Conservation (phyloP, 2,888 invertebrate species). For the Bugula neritina region DNA sequence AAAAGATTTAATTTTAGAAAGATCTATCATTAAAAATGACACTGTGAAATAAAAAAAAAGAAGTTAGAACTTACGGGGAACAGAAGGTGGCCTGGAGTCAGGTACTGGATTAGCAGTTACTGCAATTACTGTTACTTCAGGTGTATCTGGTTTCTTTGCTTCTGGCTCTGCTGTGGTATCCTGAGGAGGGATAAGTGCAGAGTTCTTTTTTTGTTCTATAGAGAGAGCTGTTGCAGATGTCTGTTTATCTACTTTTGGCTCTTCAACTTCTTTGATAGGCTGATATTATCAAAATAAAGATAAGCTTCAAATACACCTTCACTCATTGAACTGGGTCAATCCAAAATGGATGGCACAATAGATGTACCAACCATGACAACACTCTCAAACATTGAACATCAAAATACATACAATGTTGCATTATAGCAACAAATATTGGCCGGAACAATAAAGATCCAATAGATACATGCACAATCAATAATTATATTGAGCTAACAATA, state of each 20-base stretch:
- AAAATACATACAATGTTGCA: not conserved
- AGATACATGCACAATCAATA: not conserved
- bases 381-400: not conserved
- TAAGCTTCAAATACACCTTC: not conserved
- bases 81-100: constrained; percentile 8
- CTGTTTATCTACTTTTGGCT: not conserved
- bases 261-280: not conserved
- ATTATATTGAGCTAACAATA: not conserved
- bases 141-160: not conserved
- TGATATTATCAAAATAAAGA: not conserved
- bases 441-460: constrained; percentile 7
- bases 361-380: constrained; percentile 19
- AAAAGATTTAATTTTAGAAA: too few relatives aligned
- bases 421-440: not conserved
- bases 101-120: not conserved
- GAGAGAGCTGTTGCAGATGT: not conserved
- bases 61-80: constrained; percentile 8
- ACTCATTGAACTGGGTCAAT: not conserved
- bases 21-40: not conserved
- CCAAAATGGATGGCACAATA: not conserved
- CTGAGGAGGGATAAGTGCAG: too few relatives aligned
- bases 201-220: too few relatives aligned
- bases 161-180: not conserved
- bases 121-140: not conserved
- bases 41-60: not conserved